Conservation (phyloP, 2,113 vertebrate species). For the Danio rerio region GRCz12tu NC_133195.1:47281001-47281500, state of each 20-base stretch:
- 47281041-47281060: constrained; percentile 40
- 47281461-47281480: not conserved
- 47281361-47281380: constrained; percentile 57
- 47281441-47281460: constrained; percentile 1
- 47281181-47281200: constrained; percentile 70
- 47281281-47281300: constrained; percentile 83
- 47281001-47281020: constrained; percentile 26
- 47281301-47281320: constrained; percentile 75
- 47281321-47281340: constrained; percentile 64
- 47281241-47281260: constrained; percentile 74
- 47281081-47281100: constrained; percentile 35
- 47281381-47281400: constrained; percentile 49
- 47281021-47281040: constrained; percentile 44
- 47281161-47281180: constrained; percentile 57
- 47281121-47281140: constrained; percentile 44
- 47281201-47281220: constrained; percentile 77
- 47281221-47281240: constrained; percentile 76
- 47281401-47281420: constrained; percentile 46
- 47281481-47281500: not conserved
- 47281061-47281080: constrained; percentile 32
- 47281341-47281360: constrained; percentile 67
- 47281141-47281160: constrained; percentile 35
- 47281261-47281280: constrained; percentile 71
- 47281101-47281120: constrained; percentile 36
- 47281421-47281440: constrained; percentile 33